These are phyloP conservation scores for human DNA, from an alignment of 2,113 vertebrate species.

Conservation along the genomic window GRCh38 chr13:97339001-97339500, in stretches of 20 bases:
- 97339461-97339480: not conserved
- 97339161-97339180: not conserved
- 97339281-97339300: not conserved
- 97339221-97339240: not conserved
- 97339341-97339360: too few relatives aligned
- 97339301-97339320: not conserved
- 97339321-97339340: not conserved
- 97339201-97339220: not conserved
- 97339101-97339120: too few relatives aligned
- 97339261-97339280: not conserved
- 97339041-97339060: not conserved
- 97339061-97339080: too few relatives aligned
- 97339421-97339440: not conserved
- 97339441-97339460: not conserved
- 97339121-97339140: not conserved
- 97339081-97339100: too few relatives aligned
- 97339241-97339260: not conserved
- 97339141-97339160: not conserved
- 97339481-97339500: not conserved
- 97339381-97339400: too few relatives aligned
- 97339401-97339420: not conserved
- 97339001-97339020: not conserved
- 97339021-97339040: not conserved
- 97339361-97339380: not conserved
- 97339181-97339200: too few relatives aligned